These are phyloP conservation scores for Agapornis canus DNA, from an alignment of 2,797 vertebrate genomes.

Conservation along the genomic window DNA sequence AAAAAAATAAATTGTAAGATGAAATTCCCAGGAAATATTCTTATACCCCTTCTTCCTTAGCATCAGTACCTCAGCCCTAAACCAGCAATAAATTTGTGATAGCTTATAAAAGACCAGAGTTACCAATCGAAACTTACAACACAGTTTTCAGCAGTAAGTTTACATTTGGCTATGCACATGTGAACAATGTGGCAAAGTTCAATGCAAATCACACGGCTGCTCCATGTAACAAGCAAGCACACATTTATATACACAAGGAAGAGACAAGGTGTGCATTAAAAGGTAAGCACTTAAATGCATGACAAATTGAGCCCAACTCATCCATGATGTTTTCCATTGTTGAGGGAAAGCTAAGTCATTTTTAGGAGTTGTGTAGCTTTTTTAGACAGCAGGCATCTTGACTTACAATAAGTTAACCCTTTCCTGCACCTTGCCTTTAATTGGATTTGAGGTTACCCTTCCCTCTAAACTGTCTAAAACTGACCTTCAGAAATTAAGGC, in stretches of 20 bases:
- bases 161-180: not conserved
- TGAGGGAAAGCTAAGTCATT: not conserved
- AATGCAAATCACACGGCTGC: not conserved
- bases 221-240: not conserved
- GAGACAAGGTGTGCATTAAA: not conserved
- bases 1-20: not conserved
- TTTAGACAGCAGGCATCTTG: not conserved
- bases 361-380: not conserved
- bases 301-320: conserved; percentile 25
- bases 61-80: not conserved
- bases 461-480: not conserved
- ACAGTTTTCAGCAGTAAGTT: not conserved
- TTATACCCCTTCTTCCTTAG: not conserved
- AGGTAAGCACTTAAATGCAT: not conserved
- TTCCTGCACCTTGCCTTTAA: not conserved
- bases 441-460: not conserved
- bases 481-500: not conserved
- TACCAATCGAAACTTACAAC: not conserved
- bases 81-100: not conserved
- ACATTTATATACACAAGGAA: not conserved
- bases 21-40: not conserved
- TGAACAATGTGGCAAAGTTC: not conserved
- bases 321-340: not conserved
- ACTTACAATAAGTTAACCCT: not conserved
- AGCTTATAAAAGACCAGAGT: not conserved